phyloP scores from a whole-genome alignment of 1,140 invertebrate species.

The Bombus polaris region DNA sequence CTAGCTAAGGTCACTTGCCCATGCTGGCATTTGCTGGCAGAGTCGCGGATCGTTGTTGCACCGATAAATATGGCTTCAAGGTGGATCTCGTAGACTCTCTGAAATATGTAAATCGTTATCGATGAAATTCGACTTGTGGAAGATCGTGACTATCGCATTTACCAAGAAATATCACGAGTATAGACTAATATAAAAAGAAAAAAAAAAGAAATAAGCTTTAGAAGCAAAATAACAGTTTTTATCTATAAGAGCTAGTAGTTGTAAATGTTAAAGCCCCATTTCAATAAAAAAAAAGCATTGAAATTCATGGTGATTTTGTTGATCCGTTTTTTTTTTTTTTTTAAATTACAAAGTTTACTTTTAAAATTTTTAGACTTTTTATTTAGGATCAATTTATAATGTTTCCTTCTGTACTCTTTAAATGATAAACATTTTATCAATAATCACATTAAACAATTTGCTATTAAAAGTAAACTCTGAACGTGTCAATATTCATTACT shows the following conservation, averaged over 20 bases:
- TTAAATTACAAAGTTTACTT: constrained; percentile 5
- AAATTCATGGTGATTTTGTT: background rate
- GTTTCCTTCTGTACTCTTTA: background rate
- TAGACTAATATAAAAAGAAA: constrained; percentile 3
- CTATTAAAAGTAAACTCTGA: constrained; percentile 13
- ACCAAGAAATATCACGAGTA: background rate
- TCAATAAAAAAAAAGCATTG: constrained; percentile 6
- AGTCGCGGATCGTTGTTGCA: constrained; percentile 88
- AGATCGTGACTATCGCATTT: background rate
- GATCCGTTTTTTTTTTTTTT: background rate
- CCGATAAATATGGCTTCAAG: constrained; percentile 87
- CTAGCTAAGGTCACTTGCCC: constrained; percentile 79
- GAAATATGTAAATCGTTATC: constrained; percentile 38
- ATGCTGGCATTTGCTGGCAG: constrained; percentile 87
- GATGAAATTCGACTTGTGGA: background rate
- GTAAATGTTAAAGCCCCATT: constrained; percentile 26
- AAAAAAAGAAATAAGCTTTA: constrained; percentile 9
- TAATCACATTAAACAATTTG: background rate
- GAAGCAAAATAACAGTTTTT: constrained; percentile 31
- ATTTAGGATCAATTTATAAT: too few relatives aligned
- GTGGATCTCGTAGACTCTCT: constrained; percentile 90
- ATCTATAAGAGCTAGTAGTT: background rate
- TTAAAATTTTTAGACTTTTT: background rate
- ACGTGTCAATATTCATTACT: background rate
- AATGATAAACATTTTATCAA: background rate